Conservation (phyloP, 2,888 invertebrate genomes). For the Notodonta ziczac region DNA sequence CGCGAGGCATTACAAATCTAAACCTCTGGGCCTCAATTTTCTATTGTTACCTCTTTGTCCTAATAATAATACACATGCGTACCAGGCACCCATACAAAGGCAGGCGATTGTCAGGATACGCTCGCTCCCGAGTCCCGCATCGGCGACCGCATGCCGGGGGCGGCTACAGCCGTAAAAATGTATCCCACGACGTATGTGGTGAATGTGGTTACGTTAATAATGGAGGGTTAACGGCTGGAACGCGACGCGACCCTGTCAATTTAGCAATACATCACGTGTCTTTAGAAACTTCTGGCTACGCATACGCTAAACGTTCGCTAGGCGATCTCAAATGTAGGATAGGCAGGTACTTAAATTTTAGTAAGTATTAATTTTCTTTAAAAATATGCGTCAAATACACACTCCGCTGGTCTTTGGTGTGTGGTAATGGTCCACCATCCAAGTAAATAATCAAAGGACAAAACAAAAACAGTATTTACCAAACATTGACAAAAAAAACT, state of each 20-base stretch:
- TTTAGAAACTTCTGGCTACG: no score
- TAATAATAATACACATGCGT: slow-evolving; percentile 33
- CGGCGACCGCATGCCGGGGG: slow-evolving; percentile 34
- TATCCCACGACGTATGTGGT: slow-evolving; percentile 32
- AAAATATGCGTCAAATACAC: not conserved
- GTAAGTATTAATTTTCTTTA: no score
- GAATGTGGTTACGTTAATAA: slow-evolving; percentile 31
- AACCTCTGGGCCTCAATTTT: slow-evolving; percentile 3
- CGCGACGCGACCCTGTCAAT: no score
- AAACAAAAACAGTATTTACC: no score
- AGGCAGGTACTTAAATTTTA: no score
- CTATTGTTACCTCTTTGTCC: slow-evolving; percentile 20
- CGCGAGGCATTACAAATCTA: not conserved
- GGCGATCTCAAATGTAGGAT: not conserved
- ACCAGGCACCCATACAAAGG: slow-evolving; percentile 37
- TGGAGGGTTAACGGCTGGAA: no score
- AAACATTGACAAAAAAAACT: no score
- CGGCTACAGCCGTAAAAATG: slow-evolving; percentile 38
- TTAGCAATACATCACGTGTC: not conserved
- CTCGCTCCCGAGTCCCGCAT: slow-evolving; percentile 36
- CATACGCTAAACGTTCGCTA: no score
- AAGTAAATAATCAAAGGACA: no score
- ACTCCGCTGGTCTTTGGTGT: not conserved
- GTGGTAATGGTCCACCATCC: no score
- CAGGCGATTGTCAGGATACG: slow-evolving; percentile 21